Evolutionary conservation across 2,113 vertebrate species (phyloP), one percentile per base, ranked within the genome.

Genomic region (Peromyscus leucopus): DNA sequence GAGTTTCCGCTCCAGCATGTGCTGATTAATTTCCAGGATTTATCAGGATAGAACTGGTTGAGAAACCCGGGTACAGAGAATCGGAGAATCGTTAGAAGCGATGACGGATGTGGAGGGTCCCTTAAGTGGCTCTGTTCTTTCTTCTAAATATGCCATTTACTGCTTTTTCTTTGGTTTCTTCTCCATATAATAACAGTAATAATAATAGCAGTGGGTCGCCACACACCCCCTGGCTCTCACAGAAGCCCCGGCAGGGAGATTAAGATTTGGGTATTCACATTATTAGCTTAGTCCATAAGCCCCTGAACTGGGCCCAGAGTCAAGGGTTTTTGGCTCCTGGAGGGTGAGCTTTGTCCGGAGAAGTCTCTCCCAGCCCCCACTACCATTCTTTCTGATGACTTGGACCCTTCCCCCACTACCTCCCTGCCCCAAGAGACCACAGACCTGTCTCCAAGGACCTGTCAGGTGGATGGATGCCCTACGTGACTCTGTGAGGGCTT

Each of bases 401-500:
- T 36, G 61, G 42, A 31, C 48, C 55, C 46, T 71, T 78, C 67
- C 67, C 93, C 69, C 33, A 46, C 59, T 76, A 80, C 26, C 69
- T 83, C 42, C 46, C 86, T 93, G 89, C 33, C 63, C 57, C 33
- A 10, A 8, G 42, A 87, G 78, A 67, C 82, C 91, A 75, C 59
- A 89, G 67, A 39, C 79, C 94, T 5, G 4, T 85, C 92, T 93
- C 92, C 92, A 55, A 76, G 90, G 89, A 65, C 88, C 80, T 67
- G 69, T 85, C 71, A 88, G 92, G 92, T 92, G 59, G 92, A 96
- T 93, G 84, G 88, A 92, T 80, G 84, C 57, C 79, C 94, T 95
- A 42, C 0, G 3, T 92, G 90, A 76, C 79, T 97, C 79, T 51
- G 7, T 13, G 31, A 59, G 33, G 89, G 61, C 85, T 87, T 67